Percentiles rank a stretch among this genome's conserved stretches.
phyloP scores from a whole-genome alignment of 1,140 invertebrate genomes.

The Stegodyphus dumicola region DNA sequence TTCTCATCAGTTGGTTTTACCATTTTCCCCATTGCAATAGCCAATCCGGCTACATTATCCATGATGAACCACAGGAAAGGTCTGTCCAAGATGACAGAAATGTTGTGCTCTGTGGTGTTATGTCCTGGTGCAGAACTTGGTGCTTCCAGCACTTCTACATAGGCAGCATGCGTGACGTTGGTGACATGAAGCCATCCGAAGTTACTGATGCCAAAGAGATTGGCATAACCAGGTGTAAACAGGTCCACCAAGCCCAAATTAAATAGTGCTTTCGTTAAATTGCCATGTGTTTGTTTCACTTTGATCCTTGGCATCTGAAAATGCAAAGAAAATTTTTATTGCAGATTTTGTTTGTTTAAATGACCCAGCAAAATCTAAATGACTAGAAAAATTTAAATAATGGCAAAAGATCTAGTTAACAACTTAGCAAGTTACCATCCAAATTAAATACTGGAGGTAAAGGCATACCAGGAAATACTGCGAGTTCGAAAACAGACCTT shows the following conservation, averaged over 20 bases:
- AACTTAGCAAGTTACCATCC: too few species aligned
- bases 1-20: constrained; percentile 12
- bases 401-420: too few species aligned
- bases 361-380: too few species aligned
- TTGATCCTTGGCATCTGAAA: constrained; percentile 63
- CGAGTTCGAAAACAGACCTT: too few species aligned
- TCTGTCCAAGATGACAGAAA: constrained; percentile 61
- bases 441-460: too few species aligned
- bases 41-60: constrained; percentile 64
- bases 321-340: neutral
- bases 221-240: constrained; percentile 63
- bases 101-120: neutral
- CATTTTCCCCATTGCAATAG: constrained; percentile 65
- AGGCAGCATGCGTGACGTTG: constrained; percentile 63
- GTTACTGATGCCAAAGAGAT: constrained; percentile 63
- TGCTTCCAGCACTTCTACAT: constrained; percentile 58
- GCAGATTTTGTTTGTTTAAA: neutral
- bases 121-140: neutral
- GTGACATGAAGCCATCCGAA: constrained; percentile 64
- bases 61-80: constrained; percentile 65
- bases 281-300: constrained; percentile 56
- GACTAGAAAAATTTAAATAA: too few species aligned
- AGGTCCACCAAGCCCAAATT: constrained; percentile 62
- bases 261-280: constrained; percentile 58
- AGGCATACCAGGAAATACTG: too few species aligned